Conservation (phyloP, 92 coral and sea anemone genomes). For the Anthopleura xanthogrammica region DNA sequence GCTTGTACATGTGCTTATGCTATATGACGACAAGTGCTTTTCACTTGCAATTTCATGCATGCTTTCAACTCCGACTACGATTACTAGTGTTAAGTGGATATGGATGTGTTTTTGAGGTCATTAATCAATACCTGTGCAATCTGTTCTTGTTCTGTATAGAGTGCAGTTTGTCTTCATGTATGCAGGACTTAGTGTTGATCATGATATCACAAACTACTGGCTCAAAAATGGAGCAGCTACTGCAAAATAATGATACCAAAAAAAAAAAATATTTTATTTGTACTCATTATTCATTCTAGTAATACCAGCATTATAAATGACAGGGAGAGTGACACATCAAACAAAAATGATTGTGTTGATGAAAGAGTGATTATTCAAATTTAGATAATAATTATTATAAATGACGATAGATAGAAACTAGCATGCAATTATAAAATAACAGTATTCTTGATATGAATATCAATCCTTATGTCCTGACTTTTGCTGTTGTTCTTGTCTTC, state of each 20-base stretch:
- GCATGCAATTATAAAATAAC: not conserved
- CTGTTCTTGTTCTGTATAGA: not conserved
- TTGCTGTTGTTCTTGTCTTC: not conserved
- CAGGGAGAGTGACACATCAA: not conserved
- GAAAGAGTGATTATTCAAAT: no score
- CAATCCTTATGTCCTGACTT: slow-evolving; percentile 8
- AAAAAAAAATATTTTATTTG: not conserved
- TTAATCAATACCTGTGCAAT: not conserved
- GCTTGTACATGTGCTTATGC: no score
- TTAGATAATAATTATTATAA: no score
- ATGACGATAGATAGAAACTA: no score
- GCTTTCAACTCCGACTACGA: no score
- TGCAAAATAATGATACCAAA: not conserved
- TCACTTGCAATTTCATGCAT: no score
- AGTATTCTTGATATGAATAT: not conserved
- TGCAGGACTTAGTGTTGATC: not conserved
- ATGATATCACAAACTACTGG: not conserved
- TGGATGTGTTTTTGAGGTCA: not conserved
- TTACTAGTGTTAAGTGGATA: not conserved
- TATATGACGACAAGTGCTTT: no score
- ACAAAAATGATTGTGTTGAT: no score
- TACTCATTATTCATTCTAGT: not conserved
- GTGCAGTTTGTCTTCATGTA: no score
- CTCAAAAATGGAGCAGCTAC: not conserved
- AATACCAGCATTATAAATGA: not conserved